Conservation (phyloP, 2,888 invertebrate genomes). For the Alentia gelatinosa region DNA sequence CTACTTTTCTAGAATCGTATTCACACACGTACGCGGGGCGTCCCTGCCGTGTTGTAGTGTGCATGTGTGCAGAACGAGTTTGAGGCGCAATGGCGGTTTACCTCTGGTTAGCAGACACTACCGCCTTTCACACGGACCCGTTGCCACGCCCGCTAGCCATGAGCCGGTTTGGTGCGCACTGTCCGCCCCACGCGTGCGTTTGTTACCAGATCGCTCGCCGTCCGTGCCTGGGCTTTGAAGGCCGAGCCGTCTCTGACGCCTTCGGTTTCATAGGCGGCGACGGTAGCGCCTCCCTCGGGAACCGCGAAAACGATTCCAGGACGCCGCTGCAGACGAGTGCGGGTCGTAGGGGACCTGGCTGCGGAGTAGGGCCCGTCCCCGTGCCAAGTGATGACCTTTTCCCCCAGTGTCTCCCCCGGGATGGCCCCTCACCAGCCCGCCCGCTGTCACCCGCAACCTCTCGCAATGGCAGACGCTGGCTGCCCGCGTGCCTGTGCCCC, state of each 20-base stretch:
- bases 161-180: too few species aligned
- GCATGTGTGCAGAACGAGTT: too few species aligned
- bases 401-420: background rate
- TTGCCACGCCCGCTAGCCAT: too few species aligned
- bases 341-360: background rate
- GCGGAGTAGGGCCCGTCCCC: background rate
- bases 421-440: background rate
- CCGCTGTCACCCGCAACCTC: background rate
- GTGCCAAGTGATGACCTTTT: conserved; percentile 22
- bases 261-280: background rate
- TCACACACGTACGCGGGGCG: too few species aligned
- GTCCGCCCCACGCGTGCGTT: too few species aligned
- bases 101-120: too few species aligned
- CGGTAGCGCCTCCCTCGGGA: background rate
- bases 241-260: background rate
- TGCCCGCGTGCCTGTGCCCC: too few species aligned
- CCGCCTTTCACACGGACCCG: too few species aligned
- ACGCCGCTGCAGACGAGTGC: background rate
- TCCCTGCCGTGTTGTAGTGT: too few species aligned
- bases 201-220: background rate
- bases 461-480: background rate
- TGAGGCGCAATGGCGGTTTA: too few species aligned
- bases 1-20: too few species aligned
- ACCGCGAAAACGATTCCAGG: background rate
- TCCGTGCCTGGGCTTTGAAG: background rate